Conservation (phyloP, 2,888 invertebrate species). For the Pomacea canaliculata region DNA sequence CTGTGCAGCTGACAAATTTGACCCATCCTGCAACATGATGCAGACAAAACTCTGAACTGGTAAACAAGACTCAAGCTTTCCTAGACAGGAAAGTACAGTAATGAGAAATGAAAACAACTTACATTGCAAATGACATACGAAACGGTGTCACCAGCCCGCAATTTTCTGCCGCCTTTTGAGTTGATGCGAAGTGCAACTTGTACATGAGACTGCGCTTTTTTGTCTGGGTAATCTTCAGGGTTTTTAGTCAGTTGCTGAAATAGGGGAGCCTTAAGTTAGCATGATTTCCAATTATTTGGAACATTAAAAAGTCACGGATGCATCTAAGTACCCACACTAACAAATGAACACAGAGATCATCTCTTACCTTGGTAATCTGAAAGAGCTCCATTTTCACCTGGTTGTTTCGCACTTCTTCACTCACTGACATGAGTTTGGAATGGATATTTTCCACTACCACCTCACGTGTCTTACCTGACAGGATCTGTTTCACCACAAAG, state of each 20-base stretch:
- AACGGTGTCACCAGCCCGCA: constrained; percentile 94
- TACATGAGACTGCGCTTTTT: constrained; percentile 87
- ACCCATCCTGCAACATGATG: constrained; percentile 58
- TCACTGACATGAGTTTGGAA: constrained; percentile 82
- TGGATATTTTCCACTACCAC: constrained; percentile 89
- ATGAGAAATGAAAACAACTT: constrained; percentile 8
- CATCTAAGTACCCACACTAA: no score
- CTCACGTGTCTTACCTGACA: constrained; percentile 78
- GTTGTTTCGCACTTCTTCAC: constrained; percentile 79
- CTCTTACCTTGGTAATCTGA: constrained; percentile 83
- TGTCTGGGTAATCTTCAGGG: constrained; percentile 91
- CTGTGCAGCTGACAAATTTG: constrained; percentile 83
- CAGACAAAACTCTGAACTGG: no score
- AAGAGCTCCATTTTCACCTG: constrained; percentile 81
- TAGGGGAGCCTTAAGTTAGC: background rate
- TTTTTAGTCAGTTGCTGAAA: constrained; percentile 88
- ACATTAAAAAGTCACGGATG: no score
- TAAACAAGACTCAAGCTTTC: no score
- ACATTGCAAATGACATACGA: constrained; percentile 93
- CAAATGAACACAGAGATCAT: background rate
- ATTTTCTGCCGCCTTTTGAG: constrained; percentile 78
- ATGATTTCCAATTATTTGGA: no score
- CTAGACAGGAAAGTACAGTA: no score
- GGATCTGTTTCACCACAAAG: constrained; percentile 66
- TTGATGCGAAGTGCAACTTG: constrained; percentile 92